Conservation (phyloP, 2,113 vertebrate genomes). For the Neogobius melanostomus region DNA sequence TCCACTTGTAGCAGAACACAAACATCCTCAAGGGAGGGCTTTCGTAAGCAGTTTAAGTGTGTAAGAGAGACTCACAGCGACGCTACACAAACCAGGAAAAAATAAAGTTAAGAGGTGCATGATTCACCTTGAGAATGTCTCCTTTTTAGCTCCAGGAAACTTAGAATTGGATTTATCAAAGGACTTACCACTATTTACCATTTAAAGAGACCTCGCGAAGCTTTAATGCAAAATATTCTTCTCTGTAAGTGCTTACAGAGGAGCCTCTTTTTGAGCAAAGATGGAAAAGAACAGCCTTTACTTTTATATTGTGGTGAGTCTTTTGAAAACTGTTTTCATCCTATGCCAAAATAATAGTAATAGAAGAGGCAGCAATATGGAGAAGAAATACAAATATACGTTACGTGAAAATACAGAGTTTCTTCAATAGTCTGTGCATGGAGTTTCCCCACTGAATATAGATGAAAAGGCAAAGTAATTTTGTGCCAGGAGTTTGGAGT, state of each 20-base stretch:
- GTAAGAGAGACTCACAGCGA: neutral
- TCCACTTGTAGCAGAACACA: conserved; percentile 4
- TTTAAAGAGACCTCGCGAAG: neutral
- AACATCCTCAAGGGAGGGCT: conserved; percentile 28
- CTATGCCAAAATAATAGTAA: too few relatives aligned
- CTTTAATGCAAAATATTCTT: neutral
- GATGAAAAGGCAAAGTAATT: neutral
- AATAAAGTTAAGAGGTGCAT: neutral
- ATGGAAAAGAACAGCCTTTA: too few relatives aligned
- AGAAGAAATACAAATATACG: too few relatives aligned
- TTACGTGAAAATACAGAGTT: too few relatives aligned
- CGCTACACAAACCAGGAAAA: neutral
- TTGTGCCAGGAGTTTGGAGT: neutral
- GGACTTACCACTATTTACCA: neutral
- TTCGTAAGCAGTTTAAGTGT: conserved; percentile 3
- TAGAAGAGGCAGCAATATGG: too few relatives aligned
- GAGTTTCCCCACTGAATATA: neutral
- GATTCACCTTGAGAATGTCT: neutral
- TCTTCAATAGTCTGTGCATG: too few relatives aligned
- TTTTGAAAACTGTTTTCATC: too few relatives aligned
- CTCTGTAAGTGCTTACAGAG: neutral
- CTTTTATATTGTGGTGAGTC: too few relatives aligned
- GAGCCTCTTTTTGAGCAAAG: neutral
- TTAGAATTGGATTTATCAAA: neutral
- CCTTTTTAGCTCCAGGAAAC: neutral